Evolutionary conservation across 2,888 invertebrate species (phyloP).

Genomic region (Pachliopta kotzebuea): DNA sequence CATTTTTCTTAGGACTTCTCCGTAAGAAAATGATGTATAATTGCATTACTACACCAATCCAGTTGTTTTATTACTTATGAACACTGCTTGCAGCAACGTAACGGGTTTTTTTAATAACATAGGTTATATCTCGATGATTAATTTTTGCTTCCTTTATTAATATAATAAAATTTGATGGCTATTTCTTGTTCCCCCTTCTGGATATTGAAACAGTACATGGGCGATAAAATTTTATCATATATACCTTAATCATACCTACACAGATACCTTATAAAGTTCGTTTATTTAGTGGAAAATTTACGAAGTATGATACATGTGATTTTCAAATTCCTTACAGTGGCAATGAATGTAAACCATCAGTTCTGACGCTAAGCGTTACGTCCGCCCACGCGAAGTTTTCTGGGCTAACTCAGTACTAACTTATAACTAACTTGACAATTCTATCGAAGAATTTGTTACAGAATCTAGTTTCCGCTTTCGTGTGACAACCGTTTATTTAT

Average conservation of each 20-base stretch:
- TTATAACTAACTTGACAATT: conserved; percentile 55
- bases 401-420: conserved; percentile 45
- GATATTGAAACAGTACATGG: too few relatives aligned
- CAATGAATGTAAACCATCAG: conserved; percentile 5
- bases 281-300: too few relatives aligned
- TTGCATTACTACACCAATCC: background rate
- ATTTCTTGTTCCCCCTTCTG: too few relatives aligned
- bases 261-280: too few relatives aligned
- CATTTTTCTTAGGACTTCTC: background rate
- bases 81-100: background rate
- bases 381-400: conserved; percentile 44
- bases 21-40: background rate
- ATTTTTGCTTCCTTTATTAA: too few relatives aligned
- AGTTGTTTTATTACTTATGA: background rate
- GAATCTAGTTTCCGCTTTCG: conserved; percentile 44
- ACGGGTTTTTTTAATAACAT: too few relatives aligned
- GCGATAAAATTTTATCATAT: too few relatives aligned
- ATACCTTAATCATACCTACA: too few relatives aligned
- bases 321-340: background rate
- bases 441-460: conserved; percentile 57
- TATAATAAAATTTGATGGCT: too few relatives aligned
- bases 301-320: too few relatives aligned
- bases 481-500: conserved; percentile 41
- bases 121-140: too few relatives aligned
- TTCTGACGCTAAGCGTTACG: conserved; percentile 27